phyloP scores from a whole-genome alignment of 2,113 vertebrate genomes.

The Malaclemys terrapin region DNA sequence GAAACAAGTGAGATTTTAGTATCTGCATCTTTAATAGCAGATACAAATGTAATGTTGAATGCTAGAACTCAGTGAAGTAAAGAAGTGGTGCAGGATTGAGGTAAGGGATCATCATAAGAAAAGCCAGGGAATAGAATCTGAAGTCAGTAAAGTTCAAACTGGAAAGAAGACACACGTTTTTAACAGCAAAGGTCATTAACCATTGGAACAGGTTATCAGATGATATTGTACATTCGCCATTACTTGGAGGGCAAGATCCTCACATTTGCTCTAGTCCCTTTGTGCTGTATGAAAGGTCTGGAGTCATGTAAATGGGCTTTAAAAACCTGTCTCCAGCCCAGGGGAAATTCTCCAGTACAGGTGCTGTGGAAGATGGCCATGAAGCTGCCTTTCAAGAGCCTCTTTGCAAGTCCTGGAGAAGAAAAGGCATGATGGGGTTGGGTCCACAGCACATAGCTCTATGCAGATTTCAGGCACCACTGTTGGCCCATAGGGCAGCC shows the following conservation, averaged over 20 bases:
- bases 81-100: background rate
- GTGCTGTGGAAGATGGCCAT: background rate
- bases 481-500: background rate
- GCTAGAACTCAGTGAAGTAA: background rate
- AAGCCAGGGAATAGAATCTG: background rate
- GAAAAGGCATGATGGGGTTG: background rate
- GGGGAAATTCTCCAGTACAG: background rate
- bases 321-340: background rate
- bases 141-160: background rate
- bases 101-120: background rate
- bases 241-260: background rate
- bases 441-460: background rate
- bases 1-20: background rate
- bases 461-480: background rate
- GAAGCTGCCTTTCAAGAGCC: background rate
- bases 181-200: background rate
- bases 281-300: background rate
- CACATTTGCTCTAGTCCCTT: background rate
- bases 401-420: background rate
- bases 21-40: background rate
- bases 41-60: background rate
- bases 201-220: background rate
- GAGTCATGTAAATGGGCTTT: background rate
- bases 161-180: background rate
- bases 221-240: background rate